Evolutionary conservation across 2,113 vertebrate species (phyloP), one percentile per base, ranked within the genome.

Genomic region (Eulacestoma nigropectus): DNA sequence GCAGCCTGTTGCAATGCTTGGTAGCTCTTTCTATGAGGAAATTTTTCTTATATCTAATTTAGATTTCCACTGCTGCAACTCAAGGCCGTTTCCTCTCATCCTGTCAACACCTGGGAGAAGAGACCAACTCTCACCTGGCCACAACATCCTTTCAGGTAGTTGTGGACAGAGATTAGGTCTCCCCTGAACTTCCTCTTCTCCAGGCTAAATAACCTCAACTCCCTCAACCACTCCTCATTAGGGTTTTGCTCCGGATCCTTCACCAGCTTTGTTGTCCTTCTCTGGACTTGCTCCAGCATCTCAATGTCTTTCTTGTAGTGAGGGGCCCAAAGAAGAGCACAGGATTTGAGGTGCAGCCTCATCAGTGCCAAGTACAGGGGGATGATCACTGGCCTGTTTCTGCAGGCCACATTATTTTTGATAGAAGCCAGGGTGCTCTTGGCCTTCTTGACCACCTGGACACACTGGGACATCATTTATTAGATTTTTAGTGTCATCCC

Each of bases 81-180:
- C 23, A 41, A 59, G 12, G 33, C 52, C 23, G 29, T 33, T 50
- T 37, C 27, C 20, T 57, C 37, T 74, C 22, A 65, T 50, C 27
- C 35, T 57, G 18, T 65, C 27, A 9, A 11, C 20, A 33, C 18
- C 4, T 50, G 18, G 10, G 18, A 73, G 41, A 73, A 56, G 35
- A 49, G 22, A 33, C 6, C 0, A 1, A 20, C 4, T 7, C 8
- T 19, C 29, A 39, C 7, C 19, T 21, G 10, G 33, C 23, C 25
- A 17, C 25, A 21, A 1, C 3, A 13, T 44, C 44, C 18, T 37
- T 44, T 44, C 44, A 39, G 29, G 15, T 21, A 14, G 11, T 10
- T 59, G 10, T 14, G 13, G 23, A 27, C 16, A 50, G 10, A 6
- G 33, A 67, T 33, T 29, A 35, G 8, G 12, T 32, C 4, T 9